phyloP scores from a whole-genome alignment of 2,797 vertebrate genomes.

The Aulostomus chinensis region DNA sequence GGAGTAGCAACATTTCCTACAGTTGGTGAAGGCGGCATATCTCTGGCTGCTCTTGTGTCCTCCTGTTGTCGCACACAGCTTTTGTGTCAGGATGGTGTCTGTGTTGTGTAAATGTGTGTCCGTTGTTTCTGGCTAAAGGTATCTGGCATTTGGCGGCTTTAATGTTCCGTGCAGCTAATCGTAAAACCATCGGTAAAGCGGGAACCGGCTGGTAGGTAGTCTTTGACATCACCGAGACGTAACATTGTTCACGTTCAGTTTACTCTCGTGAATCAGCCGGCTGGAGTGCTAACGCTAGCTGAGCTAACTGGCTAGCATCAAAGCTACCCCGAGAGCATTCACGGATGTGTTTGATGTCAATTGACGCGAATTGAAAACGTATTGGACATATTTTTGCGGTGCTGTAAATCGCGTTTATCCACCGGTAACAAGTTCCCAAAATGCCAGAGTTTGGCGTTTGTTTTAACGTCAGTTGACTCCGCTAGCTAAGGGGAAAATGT shows the following conservation, averaged over 20 bases:
- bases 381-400: accelerated
- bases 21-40: conserved; percentile 33
- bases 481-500: conserved; percentile 6
- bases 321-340: conserved; percentile 8
- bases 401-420: accelerated
- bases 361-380: not conserved
- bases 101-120: conserved; percentile 49
- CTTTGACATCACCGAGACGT: conserved; percentile 40
- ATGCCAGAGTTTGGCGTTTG: not conserved
- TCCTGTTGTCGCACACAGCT: conserved; percentile 54
- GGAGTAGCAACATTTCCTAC: not conserved
- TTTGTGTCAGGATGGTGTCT: conserved; percentile 75
- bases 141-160: conserved; percentile 73
- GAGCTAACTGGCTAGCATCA: conserved; percentile 37
- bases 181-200: conserved; percentile 84
- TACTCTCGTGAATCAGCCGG: conserved; percentile 48
- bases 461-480: not conserved
- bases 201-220: conserved; percentile 84
- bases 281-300: conserved; percentile 38
- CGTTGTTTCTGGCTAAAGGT: conserved; percentile 77
- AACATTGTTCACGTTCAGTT: conserved; percentile 52
- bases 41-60: conserved; percentile 30
- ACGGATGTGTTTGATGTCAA: not conserved
- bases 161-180: conserved; percentile 83
- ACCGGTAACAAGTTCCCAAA: not conserved